A percentile compares a stretch with the other conserved stretches of the same genome.
phyloP scores from a whole-genome alignment of 2,888 invertebrate species.

The Megaustenia siamemsis region DNA sequence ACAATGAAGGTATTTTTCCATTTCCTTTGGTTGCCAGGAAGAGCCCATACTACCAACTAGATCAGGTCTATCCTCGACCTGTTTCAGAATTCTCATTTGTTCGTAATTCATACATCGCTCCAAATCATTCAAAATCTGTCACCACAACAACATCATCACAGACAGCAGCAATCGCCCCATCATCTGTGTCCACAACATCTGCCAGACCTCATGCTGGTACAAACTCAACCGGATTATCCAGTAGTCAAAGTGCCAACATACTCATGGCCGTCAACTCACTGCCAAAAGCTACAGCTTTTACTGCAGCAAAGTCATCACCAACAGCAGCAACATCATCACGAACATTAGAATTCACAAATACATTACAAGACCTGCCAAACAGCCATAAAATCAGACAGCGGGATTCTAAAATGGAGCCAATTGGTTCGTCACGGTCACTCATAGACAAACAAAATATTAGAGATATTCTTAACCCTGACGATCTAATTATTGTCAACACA shows the following conservation, averaged over 20 bases:
- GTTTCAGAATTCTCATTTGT: not conserved
- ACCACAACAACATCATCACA: not conserved
- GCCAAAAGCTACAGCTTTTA: not conserved
- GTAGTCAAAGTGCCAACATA: not conserved
- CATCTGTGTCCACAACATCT: not conserved
- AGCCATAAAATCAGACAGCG: not conserved
- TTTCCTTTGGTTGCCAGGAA: constrained; percentile 53
- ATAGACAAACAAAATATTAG: not conserved
- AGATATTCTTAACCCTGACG: not conserved
- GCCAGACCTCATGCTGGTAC: not conserved
- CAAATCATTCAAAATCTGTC: not conserved
- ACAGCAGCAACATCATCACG: not conserved
- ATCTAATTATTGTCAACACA: not conserved
- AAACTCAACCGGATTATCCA: not conserved
- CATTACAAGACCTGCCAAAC: not conserved
- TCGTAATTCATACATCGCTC: not conserved
- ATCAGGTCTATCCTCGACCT: constrained; percentile 53
- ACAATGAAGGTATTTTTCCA: not conserved
- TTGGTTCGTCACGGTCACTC: not conserved
- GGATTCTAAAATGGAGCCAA: not conserved
- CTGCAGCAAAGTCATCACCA: not conserved
- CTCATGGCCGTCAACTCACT: not conserved
- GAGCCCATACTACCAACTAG: constrained; percentile 58
- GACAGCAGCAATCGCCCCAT: not conserved
- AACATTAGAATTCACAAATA: not conserved